A percentile compares a stretch with the other conserved stretches of the same genome.
phyloP scores from a whole-genome alignment of 2,797 vertebrate species.

The Enteromius treurensis region DNA sequence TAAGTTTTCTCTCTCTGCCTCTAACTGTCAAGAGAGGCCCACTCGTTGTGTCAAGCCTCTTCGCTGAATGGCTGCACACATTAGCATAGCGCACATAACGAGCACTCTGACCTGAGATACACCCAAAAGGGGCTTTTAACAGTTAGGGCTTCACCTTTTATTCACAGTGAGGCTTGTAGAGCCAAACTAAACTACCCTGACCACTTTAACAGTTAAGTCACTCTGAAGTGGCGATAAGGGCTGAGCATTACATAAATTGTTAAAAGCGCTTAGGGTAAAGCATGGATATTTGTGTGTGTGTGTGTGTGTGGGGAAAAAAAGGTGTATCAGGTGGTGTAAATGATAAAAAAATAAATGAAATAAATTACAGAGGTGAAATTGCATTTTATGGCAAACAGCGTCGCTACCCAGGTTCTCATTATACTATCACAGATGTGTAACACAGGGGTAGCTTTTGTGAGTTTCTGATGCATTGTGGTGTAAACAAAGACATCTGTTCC shows the following conservation, averaged over 20 bases:
- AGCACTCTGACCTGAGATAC: constrained; percentile 31
- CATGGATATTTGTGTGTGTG: constrained; percentile 16
- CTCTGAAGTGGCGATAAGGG: constrained; percentile 29
- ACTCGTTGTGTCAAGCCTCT: constrained; percentile 19
- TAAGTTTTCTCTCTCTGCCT: constrained; percentile 36
- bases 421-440: constrained; percentile 40
- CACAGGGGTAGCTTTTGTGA: constrained; percentile 27
- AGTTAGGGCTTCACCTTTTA: constrained; percentile 40
- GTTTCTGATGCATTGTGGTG: constrained; percentile 26
- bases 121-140: constrained; percentile 50
- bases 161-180: constrained; percentile 12
- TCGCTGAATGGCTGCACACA: constrained; percentile 2
- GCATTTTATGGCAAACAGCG: constrained; percentile 28
- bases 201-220: constrained; percentile 45
- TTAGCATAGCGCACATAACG: constrained; percentile 34
- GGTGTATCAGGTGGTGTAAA: constrained; percentile 45
- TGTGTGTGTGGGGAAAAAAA: background rate
- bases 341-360: background rate
- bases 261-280: constrained; percentile 9
- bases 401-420: constrained; percentile 4
- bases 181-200: constrained; percentile 26
- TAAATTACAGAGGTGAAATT: constrained; percentile 29
- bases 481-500: constrained; percentile 43
- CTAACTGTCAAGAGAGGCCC: constrained; percentile 30
- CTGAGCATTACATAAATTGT: constrained; percentile 5